A percentile compares a stretch with the other conserved stretches of the same genome.
Conservation (phyloP, 2,888 invertebrate species). For the Panorpa germanica region DNA sequence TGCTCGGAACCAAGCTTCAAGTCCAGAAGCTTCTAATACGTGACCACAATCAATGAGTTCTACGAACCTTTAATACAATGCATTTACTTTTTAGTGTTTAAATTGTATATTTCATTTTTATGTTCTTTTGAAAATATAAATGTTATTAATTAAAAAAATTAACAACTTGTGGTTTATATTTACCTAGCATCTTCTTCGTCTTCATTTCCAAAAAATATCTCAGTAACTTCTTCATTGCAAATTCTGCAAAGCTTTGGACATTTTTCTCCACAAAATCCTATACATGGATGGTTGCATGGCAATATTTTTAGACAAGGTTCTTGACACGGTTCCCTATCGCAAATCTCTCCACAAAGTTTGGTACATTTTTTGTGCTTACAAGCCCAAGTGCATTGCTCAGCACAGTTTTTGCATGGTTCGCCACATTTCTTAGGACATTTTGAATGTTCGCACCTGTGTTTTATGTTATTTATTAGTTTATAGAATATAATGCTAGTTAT, state of each 20-base stretch:
- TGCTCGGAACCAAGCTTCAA: constrained; percentile 25
- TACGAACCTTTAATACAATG: constrained; percentile 25
- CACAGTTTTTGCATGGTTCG: constrained; percentile 22
- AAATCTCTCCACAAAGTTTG: constrained; percentile 27
- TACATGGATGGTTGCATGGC: constrained; percentile 39
- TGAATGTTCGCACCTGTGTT: constrained; percentile 30
- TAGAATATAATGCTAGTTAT: too few relatives aligned
- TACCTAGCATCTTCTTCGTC: constrained; percentile 33
- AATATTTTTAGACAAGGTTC: constrained; percentile 22
- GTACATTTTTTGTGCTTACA: constrained; percentile 31
- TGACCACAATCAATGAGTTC: constrained; percentile 32
- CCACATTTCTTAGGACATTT: constrained; percentile 26
- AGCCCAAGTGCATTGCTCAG: constrained; percentile 21
- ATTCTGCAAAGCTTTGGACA: constrained; percentile 38
- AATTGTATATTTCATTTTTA: neutral
- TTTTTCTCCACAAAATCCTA: constrained; percentile 52
- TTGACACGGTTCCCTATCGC: constrained; percentile 26
- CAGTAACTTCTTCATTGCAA: constrained; percentile 31
- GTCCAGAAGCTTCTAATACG: constrained; percentile 25
- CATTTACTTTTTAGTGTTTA: neutral
- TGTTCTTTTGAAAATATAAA: too few relatives aligned
- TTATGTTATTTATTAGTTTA: too few relatives aligned
- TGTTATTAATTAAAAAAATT: too few relatives aligned
- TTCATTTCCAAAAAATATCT: constrained; percentile 26
- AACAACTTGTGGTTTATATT: constrained; percentile 10